phyloP scores from a whole-genome alignment of 2,888 invertebrate genomes.

The Erebia aethiops region DNA sequence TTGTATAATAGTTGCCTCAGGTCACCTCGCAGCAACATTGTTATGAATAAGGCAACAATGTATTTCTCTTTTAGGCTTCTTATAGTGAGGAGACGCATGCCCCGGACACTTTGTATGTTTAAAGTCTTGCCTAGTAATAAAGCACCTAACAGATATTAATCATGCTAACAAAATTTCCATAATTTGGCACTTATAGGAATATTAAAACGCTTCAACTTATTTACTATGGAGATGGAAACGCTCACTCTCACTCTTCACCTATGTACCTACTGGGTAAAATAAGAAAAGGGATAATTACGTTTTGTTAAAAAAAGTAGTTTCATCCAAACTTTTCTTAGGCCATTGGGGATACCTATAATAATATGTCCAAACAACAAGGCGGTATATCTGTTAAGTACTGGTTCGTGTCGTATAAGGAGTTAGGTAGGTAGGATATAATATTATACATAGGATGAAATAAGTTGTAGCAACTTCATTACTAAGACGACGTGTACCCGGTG shows the following conservation, averaged over 20 bases:
- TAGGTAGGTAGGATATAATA: no score
- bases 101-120: background rate
- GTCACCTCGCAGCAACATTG: background rate
- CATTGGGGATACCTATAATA: no score
- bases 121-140: background rate
- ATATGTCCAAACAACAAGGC: background rate
- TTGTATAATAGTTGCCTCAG: background rate
- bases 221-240: no score
- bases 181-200: background rate
- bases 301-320: no score
- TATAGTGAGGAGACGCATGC: background rate
- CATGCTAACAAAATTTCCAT: background rate
- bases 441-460: slow-evolving; percentile 1
- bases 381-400: background rate
- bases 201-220: no score
- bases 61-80: background rate
- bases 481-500: slow-evolving; percentile 25
- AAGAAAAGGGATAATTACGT: no score
- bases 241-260: no score
- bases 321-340: no score
- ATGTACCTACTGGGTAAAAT: no score
- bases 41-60: background rate
- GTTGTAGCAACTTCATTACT: slow-evolving; percentile 29
- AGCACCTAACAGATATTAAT: background rate
- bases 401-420: background rate